These are phyloP conservation scores for Baryphthengus martii DNA, from an alignment of 2,113 vertebrate genomes.

Conservation along the genomic window DNA sequence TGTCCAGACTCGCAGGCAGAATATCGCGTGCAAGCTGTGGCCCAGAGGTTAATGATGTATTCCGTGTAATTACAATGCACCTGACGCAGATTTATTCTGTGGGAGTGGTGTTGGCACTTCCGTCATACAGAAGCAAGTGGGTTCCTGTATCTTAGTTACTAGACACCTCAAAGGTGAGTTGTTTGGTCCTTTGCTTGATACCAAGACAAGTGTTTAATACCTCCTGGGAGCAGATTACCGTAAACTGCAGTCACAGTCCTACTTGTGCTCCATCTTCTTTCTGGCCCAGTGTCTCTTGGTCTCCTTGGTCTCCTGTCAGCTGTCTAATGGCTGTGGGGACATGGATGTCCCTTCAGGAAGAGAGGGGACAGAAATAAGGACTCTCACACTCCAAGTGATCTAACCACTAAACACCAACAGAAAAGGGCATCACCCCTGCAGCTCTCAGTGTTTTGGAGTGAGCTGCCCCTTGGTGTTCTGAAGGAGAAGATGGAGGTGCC, in stretches of 20 bases:
- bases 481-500: neutral
- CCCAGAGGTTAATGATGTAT: neutral
- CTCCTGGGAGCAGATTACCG: neutral
- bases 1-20: neutral
- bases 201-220: neutral
- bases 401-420: neutral
- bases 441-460: neutral
- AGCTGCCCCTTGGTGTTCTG: neutral
- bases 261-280: neutral
- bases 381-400: neutral
- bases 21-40: neutral
- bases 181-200: neutral
- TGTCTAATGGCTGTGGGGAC: neutral
- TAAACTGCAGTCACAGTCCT: neutral
- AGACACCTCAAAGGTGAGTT: neutral
- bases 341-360: neutral
- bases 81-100: neutral
- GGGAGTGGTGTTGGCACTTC: neutral
- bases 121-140: neutral
- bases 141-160: neutral
- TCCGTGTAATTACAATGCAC: neutral
- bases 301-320: neutral
- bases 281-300: neutral
- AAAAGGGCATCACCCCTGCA: accelerated
- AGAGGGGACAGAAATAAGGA: neutral